Evolutionary conservation across 2,797 vertebrate species (phyloP).

Genomic region (Ibycter americanus): DNA sequence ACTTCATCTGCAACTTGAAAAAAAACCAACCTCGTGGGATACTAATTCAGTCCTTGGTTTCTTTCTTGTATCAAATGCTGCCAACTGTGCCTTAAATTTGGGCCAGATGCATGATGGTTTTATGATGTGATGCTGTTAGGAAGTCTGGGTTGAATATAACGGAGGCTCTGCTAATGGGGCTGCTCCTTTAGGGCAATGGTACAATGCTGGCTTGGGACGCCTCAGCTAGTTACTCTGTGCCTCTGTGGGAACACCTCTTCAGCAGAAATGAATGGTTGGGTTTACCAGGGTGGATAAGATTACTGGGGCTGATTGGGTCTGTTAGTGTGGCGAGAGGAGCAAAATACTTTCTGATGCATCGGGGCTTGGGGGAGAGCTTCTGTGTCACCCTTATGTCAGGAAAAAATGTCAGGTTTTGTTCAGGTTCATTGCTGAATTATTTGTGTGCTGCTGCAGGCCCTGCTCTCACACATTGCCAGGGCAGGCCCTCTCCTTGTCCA

Average conservation of each 20-base stretch:
- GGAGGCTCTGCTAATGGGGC: conserved; percentile 21
- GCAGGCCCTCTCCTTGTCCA: not conserved
- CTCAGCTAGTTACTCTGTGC: not conserved
- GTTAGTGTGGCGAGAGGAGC: not conserved
- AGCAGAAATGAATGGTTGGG: not conserved
- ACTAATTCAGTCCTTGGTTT: conserved; percentile 74
- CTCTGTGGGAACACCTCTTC: not conserved
- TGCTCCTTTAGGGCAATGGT: conserved; percentile 1
- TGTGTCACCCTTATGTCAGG: not conserved
- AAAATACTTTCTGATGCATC: not conserved
- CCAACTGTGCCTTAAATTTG: conserved; percentile 73
- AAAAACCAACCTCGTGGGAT: conserved; percentile 53
- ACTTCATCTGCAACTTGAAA: conserved; percentile 56
- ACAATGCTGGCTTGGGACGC: not conserved
- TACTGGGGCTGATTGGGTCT: not conserved
- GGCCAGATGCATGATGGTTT: conserved; percentile 71
- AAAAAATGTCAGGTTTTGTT: not conserved
- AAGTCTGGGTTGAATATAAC: conserved; percentile 58
- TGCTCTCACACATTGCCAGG: not conserved
- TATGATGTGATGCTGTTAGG: conserved; percentile 69
- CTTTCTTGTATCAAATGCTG: conserved; percentile 70
- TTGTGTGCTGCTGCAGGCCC: not conserved
- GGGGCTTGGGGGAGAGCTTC: not conserved
- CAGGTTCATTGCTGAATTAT: not conserved
- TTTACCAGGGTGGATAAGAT: not conserved